phyloP scores from a whole-genome alignment of 2,797 vertebrate species.

The Phataginus tetradactyla region DNA sequence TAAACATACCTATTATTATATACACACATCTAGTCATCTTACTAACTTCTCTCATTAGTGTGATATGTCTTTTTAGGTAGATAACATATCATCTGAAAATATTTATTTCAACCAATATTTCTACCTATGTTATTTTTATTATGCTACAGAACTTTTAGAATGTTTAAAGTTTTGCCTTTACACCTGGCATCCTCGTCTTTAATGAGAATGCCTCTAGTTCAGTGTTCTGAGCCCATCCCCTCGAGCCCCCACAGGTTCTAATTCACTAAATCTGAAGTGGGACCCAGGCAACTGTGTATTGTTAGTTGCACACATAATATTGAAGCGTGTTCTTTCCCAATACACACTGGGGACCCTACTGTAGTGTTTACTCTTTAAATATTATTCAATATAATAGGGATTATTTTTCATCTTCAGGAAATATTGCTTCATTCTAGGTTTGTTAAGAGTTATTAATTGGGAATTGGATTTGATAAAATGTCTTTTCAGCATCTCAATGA shows the following conservation, averaged over 20 bases:
- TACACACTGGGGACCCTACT: neutral
- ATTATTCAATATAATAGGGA: neutral
- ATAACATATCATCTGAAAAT: conserved; percentile 8
- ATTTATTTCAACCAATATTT: conserved; percentile 38
- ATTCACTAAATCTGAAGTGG: neutral
- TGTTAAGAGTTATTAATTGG: conserved; percentile 2
- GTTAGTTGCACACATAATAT: neutral
- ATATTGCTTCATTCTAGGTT: neutral
- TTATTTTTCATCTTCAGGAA: conserved; percentile 6
- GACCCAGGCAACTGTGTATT: neutral
- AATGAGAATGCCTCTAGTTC: neutral
- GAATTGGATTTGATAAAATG: conserved; percentile 33
- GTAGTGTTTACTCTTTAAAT: neutral
- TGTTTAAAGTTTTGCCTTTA: neutral
- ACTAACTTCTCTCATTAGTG: neutral
- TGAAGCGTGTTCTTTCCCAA: neutral
- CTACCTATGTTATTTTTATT: neutral
- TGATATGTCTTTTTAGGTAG: neutral
- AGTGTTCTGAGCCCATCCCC: neutral
- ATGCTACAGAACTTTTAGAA: neutral
- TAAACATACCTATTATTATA: neutral
- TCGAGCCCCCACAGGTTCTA: neutral
- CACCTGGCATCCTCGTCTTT: neutral
- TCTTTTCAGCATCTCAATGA: neutral
- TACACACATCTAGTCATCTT: neutral